phyloP scores from a whole-genome alignment of 2,113 vertebrate species.

The Alosa alosa region DNA sequence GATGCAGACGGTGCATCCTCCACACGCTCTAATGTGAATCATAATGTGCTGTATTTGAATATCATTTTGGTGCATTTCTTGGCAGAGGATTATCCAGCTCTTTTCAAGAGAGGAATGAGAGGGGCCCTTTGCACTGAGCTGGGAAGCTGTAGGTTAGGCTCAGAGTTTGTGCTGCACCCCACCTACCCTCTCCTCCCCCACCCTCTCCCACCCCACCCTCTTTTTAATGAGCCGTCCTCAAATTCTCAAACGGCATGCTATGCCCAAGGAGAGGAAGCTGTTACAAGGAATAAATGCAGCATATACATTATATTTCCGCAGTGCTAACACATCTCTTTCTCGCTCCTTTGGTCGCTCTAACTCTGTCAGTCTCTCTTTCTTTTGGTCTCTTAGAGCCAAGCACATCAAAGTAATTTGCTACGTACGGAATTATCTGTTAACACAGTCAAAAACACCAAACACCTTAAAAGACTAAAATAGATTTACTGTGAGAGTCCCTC shows the following conservation, averaged over 20 bases:
- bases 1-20: constrained; percentile 9
- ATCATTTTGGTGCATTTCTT: background rate
- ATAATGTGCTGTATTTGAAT: constrained; percentile 16
- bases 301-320: constrained; percentile 8
- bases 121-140: background rate
- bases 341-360: background rate
- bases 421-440: background rate
- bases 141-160: background rate
- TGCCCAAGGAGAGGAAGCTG: background rate
- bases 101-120: background rate
- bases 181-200: background rate
- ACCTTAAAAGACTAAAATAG: background rate
- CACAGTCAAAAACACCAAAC: background rate
- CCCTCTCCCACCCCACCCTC: background rate
- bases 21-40: constrained; percentile 9
- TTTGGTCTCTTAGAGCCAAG: background rate
- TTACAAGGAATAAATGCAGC: background rate
- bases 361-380: background rate
- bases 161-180: background rate
- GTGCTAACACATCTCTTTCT: constrained; percentile 9
- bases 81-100: background rate
- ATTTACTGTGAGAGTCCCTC: background rate
- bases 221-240: constrained; percentile 11
- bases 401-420: background rate
- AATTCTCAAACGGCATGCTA: constrained; percentile 1